Percentiles rank a stretch among this genome's conserved stretches.
Conservation (phyloP, 2,888 invertebrate genomes). For the Galeruca laticollis region DNA sequence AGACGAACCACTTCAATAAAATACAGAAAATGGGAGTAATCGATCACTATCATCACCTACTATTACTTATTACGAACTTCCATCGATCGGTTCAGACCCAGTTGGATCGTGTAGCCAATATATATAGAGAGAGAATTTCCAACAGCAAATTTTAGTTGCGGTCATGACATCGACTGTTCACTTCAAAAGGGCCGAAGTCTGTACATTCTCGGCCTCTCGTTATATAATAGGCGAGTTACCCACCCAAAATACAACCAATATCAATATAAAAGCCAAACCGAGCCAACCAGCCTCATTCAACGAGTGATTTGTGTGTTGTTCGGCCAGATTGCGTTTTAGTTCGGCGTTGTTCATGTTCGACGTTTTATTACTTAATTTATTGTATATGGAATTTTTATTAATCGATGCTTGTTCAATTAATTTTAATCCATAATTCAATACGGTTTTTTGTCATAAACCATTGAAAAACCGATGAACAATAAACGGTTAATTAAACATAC, state of each 20-base stretch:
- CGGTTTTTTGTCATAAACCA: not conserved
- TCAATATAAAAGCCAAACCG: slow-evolving; percentile 23
- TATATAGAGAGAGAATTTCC: not conserved
- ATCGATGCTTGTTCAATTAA: slow-evolving; percentile 1
- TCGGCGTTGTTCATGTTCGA: slow-evolving; percentile 54
- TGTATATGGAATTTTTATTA: slow-evolving; percentile 18
- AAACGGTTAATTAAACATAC: not conserved
- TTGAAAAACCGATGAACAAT: not conserved
- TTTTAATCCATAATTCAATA: not conserved
- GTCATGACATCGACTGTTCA: slow-evolving; percentile 22
- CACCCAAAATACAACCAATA: slow-evolving; percentile 20
- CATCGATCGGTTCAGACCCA: not conserved
- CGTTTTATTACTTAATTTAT: slow-evolving; percentile 17
- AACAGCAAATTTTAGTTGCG: slow-evolving; percentile 17
- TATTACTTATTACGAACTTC: not conserved
- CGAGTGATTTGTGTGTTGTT: slow-evolving; percentile 60
- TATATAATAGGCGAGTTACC: slow-evolving; percentile 15
- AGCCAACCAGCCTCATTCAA: slow-evolving; percentile 22
- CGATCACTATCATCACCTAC: no score
- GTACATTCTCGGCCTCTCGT: slow-evolving; percentile 17
- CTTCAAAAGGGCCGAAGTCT: slow-evolving; percentile 20
- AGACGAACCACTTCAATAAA: not conserved
- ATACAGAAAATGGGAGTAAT: no score
- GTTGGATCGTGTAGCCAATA: not conserved
- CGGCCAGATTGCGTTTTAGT: slow-evolving; percentile 61